Conservation (phyloP, 2,888 invertebrate genomes). For the Drymonia ruficornis region DNA sequence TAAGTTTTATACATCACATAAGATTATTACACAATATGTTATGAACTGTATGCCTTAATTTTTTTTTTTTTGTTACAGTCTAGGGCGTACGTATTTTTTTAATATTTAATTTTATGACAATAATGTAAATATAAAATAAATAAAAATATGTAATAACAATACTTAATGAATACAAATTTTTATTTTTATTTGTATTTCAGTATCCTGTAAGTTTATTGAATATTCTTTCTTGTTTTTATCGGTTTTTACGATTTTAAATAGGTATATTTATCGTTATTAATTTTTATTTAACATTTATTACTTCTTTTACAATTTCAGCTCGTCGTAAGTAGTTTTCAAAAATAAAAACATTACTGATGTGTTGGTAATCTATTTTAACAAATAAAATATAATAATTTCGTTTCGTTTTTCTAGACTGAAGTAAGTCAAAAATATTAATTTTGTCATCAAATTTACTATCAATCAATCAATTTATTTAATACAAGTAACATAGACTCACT, state of each 20-base stretch:
- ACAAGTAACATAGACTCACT: too few relatives aligned
- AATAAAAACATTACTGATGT: background rate
- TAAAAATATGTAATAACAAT: too few relatives aligned
- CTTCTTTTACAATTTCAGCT: background rate
- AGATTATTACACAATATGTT: too few relatives aligned
- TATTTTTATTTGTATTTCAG: background rate
- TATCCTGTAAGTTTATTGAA: background rate
- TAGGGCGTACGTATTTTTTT: background rate
- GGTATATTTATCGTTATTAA: background rate
- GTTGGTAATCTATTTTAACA: too few relatives aligned
- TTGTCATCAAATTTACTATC: too few relatives aligned
- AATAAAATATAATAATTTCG: too few relatives aligned
- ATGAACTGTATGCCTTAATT: too few relatives aligned
- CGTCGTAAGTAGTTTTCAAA: background rate
- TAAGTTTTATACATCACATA: too few relatives aligned
- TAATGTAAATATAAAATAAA: background rate
- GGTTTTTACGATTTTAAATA: too few relatives aligned
- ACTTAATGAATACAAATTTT: too few relatives aligned
- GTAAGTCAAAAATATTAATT: background rate
- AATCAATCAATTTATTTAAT: too few relatives aligned
- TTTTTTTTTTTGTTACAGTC: background rate
- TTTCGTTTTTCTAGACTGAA: conserved; percentile 1
- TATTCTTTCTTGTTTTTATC: background rate
- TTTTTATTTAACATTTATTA: too few relatives aligned
- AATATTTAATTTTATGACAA: background rate